phyloP scores from a whole-genome alignment of 2,113 vertebrate genomes.

The Ia io region DNA sequence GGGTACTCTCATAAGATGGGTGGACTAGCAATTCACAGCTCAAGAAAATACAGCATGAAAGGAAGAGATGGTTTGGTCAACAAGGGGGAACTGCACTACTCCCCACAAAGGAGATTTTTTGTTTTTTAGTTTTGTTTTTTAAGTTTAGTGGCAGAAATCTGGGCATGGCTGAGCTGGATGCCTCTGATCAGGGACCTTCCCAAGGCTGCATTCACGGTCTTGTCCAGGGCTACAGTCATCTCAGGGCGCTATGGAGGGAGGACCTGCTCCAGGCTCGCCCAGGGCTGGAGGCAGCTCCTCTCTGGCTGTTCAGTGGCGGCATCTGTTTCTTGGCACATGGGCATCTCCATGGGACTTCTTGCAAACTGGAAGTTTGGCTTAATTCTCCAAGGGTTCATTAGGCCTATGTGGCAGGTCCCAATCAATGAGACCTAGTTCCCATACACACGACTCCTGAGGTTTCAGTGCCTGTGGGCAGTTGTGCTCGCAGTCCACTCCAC shows the following conservation, averaged over 20 bases:
- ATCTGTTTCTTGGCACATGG: neutral
- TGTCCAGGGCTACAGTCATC: neutral
- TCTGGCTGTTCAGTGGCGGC: neutral
- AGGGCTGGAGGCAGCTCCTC: neutral
- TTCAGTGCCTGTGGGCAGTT: neutral
- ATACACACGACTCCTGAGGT: neutral
- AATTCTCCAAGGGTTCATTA: neutral
- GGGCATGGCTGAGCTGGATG: neutral
- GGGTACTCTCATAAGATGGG: neutral
- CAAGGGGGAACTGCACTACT: neutral
- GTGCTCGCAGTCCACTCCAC: neutral
- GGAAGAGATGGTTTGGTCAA: neutral
- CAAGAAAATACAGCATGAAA: neutral
- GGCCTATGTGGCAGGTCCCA: neutral
- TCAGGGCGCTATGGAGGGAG: neutral
- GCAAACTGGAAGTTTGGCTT: neutral
- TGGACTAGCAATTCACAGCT: neutral
- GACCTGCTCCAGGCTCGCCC: too few relatives aligned
- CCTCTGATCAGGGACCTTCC: neutral
- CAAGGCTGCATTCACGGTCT: neutral
- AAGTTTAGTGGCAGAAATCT: neutral
- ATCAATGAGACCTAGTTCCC: neutral
- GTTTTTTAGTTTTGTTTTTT: neutral
- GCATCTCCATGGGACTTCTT: neutral
- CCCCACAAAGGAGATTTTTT: neutral